These are phyloP conservation scores for Lucilia sericata DNA, from an alignment of 1,140 invertebrate genomes.

Conservation along the genomic window DNA sequence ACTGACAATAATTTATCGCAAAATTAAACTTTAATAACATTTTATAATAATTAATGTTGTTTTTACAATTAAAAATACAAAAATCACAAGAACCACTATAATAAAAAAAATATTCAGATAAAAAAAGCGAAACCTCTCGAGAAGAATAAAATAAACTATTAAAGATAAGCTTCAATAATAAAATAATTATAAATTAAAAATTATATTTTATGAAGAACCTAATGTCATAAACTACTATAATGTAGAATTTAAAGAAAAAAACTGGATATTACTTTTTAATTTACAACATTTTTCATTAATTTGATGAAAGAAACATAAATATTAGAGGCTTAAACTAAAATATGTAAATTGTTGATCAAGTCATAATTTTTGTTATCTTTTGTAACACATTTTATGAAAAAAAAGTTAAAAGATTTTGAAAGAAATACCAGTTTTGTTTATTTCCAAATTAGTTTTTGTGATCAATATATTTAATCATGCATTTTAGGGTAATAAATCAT, in stretches of 20 bases:
- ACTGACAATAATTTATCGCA: not conserved
- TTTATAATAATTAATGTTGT: constrained; percentile 18
- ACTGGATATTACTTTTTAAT: not conserved
- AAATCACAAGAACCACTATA: not conserved
- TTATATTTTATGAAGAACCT: not conserved
- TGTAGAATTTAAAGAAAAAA: not conserved
- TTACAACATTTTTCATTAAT: not conserved
- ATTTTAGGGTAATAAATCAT: constrained; percentile 18
- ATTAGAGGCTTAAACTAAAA: not conserved
- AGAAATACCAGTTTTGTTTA: constrained; percentile 2
- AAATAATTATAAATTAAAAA: not conserved
- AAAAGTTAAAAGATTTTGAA: not conserved
- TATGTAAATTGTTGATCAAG: not conserved
- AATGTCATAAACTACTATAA: not conserved
- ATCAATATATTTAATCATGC: constrained; percentile 17
- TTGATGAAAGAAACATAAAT: not conserved
- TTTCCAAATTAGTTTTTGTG: not conserved
- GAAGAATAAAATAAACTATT: not conserved
- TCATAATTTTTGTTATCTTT: not conserved
- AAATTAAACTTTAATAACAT: not conserved
- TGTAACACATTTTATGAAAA: no score
- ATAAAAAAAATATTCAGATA: not conserved
- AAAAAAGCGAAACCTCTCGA: not conserved
- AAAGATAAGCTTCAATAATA: not conserved
- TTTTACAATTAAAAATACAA: not conserved